Conservation (phyloP, 2,113 vertebrate species). For the Bufo bufo region DNA sequence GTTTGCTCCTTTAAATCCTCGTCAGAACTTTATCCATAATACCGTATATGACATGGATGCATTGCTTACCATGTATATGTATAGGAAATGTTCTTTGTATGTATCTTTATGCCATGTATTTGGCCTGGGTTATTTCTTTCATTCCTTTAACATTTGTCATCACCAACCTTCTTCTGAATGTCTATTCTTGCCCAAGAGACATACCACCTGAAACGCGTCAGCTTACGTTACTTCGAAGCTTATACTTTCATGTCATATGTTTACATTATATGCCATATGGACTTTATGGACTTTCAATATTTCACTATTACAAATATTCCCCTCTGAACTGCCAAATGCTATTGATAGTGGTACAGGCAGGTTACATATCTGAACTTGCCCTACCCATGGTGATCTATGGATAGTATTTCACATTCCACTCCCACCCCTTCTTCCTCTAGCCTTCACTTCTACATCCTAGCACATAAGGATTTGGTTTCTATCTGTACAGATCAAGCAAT, state of each 20-base stretch:
- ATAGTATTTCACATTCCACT: conserved; percentile 41
- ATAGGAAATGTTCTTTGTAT: too few species aligned
- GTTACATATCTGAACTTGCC: conserved; percentile 36
- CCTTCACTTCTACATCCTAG: conserved; percentile 21
- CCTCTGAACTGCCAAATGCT: conserved; percentile 7
- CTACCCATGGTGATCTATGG: conserved; percentile 17
- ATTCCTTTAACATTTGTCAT: not conserved
- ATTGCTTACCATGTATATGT: too few species aligned
- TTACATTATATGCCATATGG: conserved; percentile 30
- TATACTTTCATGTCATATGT: not conserved
- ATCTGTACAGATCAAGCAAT: conserved; percentile 54
- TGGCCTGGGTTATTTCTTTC: not conserved
- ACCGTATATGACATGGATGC: not conserved
- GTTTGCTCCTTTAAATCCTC: not conserved
- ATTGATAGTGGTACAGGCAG: conserved; percentile 7
- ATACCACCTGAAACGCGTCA: not conserved
- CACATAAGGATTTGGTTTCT: conserved; percentile 50
- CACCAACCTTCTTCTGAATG: not conserved
- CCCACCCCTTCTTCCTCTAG: not conserved
- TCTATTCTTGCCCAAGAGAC: conserved; percentile 20
- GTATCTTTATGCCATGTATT: not conserved
- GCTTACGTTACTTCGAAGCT: not conserved
- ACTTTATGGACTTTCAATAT: conserved; percentile 26
- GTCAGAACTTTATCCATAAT: not conserved
- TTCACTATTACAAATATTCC: conserved; percentile 15